Conservation (phyloP, 2,888 invertebrate species). For the Microplitis deprimator region DNA sequence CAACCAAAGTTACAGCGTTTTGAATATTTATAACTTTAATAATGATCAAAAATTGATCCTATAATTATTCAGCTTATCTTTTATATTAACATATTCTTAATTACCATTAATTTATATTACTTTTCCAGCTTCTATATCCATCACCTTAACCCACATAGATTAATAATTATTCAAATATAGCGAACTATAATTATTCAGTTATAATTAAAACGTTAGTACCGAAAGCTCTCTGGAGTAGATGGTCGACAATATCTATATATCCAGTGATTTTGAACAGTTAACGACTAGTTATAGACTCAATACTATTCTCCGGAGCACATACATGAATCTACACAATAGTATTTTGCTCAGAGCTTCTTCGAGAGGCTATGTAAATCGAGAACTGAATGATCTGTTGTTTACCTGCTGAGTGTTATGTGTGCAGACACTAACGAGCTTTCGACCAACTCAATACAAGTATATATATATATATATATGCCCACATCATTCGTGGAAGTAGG, state of each 20-base stretch:
- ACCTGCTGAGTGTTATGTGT: constrained; percentile 50
- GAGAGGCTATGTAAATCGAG: constrained; percentile 62
- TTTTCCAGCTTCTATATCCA: background rate
- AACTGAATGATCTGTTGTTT: constrained; percentile 56
- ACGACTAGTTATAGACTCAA: background rate
- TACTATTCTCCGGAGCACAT: background rate
- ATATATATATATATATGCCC: background rate
- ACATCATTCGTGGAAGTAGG: background rate
- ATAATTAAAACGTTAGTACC: background rate
- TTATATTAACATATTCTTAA: too few species aligned
- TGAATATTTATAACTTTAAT: background rate
- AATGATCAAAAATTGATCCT: background rate
- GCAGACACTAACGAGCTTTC: constrained; percentile 55
- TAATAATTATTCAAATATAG: background rate
- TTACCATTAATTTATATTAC: background rate
- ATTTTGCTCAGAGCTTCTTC: constrained; percentile 56
- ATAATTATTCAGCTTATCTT: background rate
- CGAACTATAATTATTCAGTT: background rate
- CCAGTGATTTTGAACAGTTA: background rate
- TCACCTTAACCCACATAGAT: background rate
- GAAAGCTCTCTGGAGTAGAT: background rate
- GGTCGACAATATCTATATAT: background rate
- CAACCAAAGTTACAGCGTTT: too few species aligned
- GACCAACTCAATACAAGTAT: constrained; percentile 26
- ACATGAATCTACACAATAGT: background rate